These are phyloP conservation scores for Larimichthys crocea DNA, from an alignment of 2,113 vertebrate species.

Conservation along the genomic window DNA sequence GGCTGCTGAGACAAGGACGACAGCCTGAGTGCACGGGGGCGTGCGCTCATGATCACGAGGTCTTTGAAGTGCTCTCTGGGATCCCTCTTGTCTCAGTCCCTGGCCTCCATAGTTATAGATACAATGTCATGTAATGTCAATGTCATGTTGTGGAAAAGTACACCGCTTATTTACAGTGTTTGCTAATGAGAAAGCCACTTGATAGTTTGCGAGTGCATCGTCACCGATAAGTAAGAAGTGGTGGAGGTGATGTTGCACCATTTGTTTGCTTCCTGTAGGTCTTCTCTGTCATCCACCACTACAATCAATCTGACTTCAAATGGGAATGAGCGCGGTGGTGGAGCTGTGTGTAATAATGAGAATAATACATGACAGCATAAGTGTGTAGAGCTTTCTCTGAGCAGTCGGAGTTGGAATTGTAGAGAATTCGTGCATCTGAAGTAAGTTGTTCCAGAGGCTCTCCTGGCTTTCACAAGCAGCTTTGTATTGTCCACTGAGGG, in stretches of 20 bases:
- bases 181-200: neutral
- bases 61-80: neutral
- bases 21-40: too few relatives aligned
- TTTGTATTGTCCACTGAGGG: constrained; percentile 16
- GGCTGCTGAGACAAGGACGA: too few relatives aligned
- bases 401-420: neutral
- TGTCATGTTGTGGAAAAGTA: neutral
- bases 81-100: neutral
- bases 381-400: neutral
- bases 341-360: neutral
- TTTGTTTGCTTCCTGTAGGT: neutral
- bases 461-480: constrained; percentile 5
- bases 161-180: neutral
- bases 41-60: neutral
- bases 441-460: constrained; percentile 5
- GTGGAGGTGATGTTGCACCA: neutral
- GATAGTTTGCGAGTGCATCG: neutral
- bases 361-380: constrained; percentile 5
- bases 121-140: neutral
- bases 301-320: constrained; percentile 7
- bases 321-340: neutral
- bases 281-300: neutral
- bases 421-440: constrained; percentile 9
- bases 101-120: neutral
- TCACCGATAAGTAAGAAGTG: neutral